phyloP scores from a whole-genome alignment of 2,113 vertebrate species.

The Notarius lentiginosus region DNA sequence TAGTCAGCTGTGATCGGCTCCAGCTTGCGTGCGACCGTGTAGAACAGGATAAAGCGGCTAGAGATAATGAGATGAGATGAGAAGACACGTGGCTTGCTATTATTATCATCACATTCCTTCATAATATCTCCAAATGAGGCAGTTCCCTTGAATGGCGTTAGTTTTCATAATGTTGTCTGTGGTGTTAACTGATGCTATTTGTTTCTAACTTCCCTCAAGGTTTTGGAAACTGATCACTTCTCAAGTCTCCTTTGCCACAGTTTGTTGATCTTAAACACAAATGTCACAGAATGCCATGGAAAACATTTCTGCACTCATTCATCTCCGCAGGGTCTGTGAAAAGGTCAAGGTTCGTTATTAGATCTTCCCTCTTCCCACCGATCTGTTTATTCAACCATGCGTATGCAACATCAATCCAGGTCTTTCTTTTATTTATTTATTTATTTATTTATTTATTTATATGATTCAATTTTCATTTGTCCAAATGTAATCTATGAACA shows the following conservation, averaged over 20 bases:
- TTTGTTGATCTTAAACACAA: slow-evolving; percentile 44
- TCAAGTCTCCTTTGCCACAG: slow-evolving; percentile 19
- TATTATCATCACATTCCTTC: not conserved
- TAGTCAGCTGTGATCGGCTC: too few species aligned
- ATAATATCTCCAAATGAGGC: not conserved
- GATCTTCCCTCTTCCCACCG: not conserved
- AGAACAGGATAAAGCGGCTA: too few species aligned
- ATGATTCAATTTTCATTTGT: not conserved
- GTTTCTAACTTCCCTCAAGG: slow-evolving; percentile 3
- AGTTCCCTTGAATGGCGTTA: not conserved
- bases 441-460: not conserved
- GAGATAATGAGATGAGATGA: too few species aligned
- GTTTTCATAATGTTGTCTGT: not conserved
- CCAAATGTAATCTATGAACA: slow-evolving; percentile 6
- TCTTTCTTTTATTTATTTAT: not conserved
- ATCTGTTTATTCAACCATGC: slow-evolving; percentile 12
- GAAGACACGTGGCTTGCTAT: not conserved
- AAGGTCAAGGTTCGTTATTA: slow-evolving; percentile 45
- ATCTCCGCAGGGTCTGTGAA: slow-evolving; percentile 34
- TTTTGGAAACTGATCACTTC: not conserved
- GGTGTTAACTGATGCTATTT: slow-evolving; percentile 10
- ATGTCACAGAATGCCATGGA: slow-evolving; percentile 38
- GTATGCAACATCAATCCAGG: slow-evolving; percentile 5
- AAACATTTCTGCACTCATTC: slow-evolving; percentile 30
- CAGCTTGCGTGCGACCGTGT: too few species aligned